Percentiles rank a stretch among this genome's conserved stretches.
Conservation (phyloP, 37 sponge, comb jelly and placozoan genomes). For the Theonella swinhoei region DNA sequence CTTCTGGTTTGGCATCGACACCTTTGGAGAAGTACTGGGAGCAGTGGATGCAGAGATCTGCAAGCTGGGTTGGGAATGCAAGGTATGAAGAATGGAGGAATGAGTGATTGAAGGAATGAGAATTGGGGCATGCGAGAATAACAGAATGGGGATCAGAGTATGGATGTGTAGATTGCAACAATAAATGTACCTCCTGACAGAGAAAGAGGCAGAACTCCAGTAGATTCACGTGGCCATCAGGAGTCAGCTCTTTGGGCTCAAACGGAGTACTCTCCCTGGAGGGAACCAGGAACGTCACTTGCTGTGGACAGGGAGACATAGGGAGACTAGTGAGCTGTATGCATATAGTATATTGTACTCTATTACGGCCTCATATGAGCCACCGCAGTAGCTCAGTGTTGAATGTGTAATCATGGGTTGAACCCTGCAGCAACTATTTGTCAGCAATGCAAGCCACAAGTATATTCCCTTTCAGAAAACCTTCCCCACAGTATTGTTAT, state of each 20-base stretch:
- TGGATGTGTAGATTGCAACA: not conserved
- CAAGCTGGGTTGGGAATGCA: conserved; percentile 16
- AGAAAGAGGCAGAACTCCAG: conserved; percentile 36
- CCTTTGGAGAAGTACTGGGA: conserved; percentile 19
- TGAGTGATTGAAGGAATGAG: not conserved
- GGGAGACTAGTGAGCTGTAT: no score
- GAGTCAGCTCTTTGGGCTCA: conserved; percentile 11
- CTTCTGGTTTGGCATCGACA: not conserved
- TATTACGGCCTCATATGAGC: no score
- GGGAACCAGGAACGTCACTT: not conserved
- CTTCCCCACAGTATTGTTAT: no score
- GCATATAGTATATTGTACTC: no score
- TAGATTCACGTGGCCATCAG: conserved; percentile 19
- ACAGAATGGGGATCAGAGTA: not conserved
- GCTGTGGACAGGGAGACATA: no score
- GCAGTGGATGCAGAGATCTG: not conserved
- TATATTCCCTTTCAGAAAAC: no score
- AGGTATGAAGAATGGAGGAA: not conserved
- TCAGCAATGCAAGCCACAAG: no score
- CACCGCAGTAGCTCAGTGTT: no score
- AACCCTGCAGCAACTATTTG: no score
- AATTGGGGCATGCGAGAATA: not conserved
- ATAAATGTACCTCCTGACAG: conserved; percentile 25
- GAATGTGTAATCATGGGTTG: no score
- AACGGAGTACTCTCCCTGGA: not conserved